Base-by-base conservation (phyloP, 2,888 invertebrate genomes). In the Thymelicus lineola region DNA sequence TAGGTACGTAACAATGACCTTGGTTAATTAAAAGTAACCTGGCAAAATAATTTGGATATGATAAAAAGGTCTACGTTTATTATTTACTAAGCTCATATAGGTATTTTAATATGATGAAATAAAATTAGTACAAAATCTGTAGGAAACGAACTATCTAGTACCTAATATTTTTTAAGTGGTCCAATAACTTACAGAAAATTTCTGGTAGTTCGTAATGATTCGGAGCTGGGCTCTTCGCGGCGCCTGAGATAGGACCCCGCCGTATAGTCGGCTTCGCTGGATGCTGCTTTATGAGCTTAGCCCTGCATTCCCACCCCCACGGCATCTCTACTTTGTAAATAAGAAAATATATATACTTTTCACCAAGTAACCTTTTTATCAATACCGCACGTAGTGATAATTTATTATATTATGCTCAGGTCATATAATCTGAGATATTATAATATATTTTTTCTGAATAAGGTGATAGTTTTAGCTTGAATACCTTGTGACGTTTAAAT, bases 251-350 rank as follows among this genome's bases (percentile, higher is more conserved):
- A 4, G 71, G 48, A 0, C 76, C 76, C 3, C 81, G 80, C 2
- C 81, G 78, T n/a, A 80, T 74, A 0, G 87, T 83, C 0, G 88
- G 86, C 66, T 86, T 87, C 4, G 75, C 20, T 7, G 86, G 83
- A 15, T 82, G 69, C 73, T 92, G 92, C 70, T 90, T 92, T 20
- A 92, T 71, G 53, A 87, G 72, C 72, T 82, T 87, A 0, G 83
- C 74, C 71, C 86, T 82, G 66, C 92, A 92, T 75, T 88, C 89
- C 81, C 84, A 89, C 45, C 89, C 87, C 86, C 83, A 89, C 57
- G 90, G 88, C 91, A 90, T 89, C 48, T 67, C 62, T 5, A 38
- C 42, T 60, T 42, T 36, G 10, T n/a, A 36, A 9, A 38, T 66
- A 28, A 15, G 5, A 57, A 57, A 45, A 50, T 42, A 17, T 1